Conservation (phyloP, 2,888 invertebrate species). For the Eristalis tenax region DNA sequence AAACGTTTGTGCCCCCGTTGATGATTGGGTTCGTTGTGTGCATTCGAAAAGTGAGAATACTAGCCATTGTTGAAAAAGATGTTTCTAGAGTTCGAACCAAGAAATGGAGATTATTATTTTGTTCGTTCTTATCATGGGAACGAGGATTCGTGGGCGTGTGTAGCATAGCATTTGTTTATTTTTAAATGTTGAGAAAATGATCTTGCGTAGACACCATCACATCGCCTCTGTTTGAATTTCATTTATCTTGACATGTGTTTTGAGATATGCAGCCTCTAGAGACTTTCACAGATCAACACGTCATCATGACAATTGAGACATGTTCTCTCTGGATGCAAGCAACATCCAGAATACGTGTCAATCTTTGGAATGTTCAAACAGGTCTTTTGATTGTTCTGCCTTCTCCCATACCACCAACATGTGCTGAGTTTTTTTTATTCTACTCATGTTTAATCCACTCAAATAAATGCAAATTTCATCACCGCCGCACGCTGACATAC, state of each 20-base stretch:
- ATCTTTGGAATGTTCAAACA: not conserved
- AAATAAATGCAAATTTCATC: slow-evolving; percentile 15
- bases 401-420: no score
- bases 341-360: not conserved
- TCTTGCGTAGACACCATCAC: no score
- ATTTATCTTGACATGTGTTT: not conserved
- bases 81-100: no score
- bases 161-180: no score
- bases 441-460: not conserved
- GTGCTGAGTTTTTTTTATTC: not conserved
- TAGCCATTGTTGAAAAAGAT: no score
- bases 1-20: not conserved
- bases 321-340: not conserved
- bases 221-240: not conserved
- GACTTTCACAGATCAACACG: not conserved
- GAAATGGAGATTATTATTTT: no score
- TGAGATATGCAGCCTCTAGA: not conserved
- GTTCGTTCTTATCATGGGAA: no score
- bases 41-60: not conserved
- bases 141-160: no score
- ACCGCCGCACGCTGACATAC: not conserved
- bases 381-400: not conserved
- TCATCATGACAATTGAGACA: not conserved
- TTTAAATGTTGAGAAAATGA: no score
- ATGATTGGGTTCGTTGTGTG: not conserved